These are phyloP conservation scores for Cephalopterus ornatus DNA, from an alignment of 2,113 vertebrate genomes.

Conservation along the genomic window DNA sequence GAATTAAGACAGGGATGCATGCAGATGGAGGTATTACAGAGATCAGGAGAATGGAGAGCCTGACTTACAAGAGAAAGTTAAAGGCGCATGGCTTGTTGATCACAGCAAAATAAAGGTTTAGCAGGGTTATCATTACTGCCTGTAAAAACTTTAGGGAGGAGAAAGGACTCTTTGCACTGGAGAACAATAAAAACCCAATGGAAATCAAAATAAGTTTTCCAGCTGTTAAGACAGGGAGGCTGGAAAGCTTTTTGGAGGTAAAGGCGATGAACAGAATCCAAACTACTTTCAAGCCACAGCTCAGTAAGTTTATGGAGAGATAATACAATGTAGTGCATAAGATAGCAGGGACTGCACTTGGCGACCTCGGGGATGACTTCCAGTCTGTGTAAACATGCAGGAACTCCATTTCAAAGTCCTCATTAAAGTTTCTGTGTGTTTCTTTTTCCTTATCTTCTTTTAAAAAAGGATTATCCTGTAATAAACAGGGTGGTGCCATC, in stretches of 20 bases:
- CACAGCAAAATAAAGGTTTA: slow-evolving; percentile 12
- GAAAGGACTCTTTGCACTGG: neutral
- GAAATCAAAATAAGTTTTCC: neutral
- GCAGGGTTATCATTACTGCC: neutral
- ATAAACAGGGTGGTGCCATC: slow-evolving; percentile 58
- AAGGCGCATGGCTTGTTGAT: neutral
- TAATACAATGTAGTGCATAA: neutral
- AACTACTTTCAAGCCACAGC: neutral
- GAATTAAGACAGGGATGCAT: neutral
- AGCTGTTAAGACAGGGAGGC: neutral
- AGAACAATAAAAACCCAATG: neutral
- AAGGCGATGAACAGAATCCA: neutral
- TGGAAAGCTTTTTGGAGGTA: neutral
- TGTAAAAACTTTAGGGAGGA: neutral
- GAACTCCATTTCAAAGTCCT: neutral
- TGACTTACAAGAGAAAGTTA: neutral
- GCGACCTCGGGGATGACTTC: neutral
- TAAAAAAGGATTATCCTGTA: slow-evolving; percentile 42
- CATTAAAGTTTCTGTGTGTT: slow-evolving; percentile 20
- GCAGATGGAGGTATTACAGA: neutral
- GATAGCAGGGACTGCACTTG: neutral
- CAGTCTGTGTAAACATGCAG: neutral
- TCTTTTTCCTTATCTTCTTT: slow-evolving; percentile 23
- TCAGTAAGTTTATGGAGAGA: neutral
- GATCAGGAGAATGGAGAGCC: neutral